phyloP scores from a whole-genome alignment of 2,888 invertebrate genomes.

The Eurytoma adleriae region DNA sequence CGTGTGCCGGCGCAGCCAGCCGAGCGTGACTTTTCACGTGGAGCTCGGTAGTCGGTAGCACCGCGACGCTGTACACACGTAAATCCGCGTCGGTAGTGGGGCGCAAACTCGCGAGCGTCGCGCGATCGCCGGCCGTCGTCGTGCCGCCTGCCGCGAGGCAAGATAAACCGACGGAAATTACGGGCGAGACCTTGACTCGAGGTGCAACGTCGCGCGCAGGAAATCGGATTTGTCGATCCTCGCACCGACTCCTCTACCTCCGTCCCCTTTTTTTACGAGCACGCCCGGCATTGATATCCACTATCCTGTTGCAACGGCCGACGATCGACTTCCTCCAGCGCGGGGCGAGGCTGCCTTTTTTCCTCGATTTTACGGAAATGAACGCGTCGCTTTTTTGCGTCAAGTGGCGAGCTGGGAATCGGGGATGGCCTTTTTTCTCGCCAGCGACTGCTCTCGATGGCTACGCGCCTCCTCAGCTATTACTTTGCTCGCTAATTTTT shows the following conservation, averaged over 20 bases:
- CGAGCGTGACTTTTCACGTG: constrained; percentile 53
- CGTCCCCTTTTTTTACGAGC: not conserved
- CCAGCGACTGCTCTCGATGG: not conserved
- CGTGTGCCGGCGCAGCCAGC: constrained; percentile 29
- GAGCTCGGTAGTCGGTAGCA: not conserved
- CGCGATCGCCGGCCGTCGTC: not conserved
- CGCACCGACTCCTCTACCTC: not conserved
- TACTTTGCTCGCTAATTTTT: no score
- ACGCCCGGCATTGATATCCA: constrained; percentile 12
- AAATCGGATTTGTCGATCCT: constrained; percentile 52
- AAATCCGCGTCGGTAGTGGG: not conserved
- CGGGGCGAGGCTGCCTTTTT: not conserved
- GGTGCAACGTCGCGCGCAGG: constrained; percentile 8
- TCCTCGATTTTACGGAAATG: not conserved
- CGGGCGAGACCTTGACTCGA: constrained; percentile 9
- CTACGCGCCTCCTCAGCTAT: no score
- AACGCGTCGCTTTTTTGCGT: not conserved
- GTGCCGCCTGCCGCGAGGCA: constrained; percentile 21
- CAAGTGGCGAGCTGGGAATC: not conserved
- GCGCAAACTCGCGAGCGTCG: constrained; percentile 4
- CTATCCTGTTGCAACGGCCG: constrained; percentile 20
- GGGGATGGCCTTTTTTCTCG: not conserved
- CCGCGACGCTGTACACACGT: not conserved
- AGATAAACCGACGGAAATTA: constrained; percentile 48
- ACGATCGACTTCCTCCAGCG: not conserved